Evolutionary conservation across 1,140 invertebrate genomes (phyloP).

Genomic region (Coptotermes formosanus): DNA sequence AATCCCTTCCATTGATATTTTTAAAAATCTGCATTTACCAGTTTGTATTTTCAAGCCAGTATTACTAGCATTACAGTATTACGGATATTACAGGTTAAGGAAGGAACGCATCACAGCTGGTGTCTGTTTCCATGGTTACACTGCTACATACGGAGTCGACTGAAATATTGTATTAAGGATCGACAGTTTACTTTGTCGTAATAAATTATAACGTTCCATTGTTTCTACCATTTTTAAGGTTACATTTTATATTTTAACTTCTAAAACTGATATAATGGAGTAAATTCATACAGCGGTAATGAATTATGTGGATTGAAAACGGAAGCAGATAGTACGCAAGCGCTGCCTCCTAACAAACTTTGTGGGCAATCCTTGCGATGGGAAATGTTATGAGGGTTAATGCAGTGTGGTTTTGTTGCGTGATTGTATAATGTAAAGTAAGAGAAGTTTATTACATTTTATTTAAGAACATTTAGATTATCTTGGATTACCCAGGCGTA

Average conservation of each 20-base stretch:
- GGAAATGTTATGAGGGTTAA: not conserved
- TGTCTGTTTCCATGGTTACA: not conserved
- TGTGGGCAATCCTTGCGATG: not conserved
- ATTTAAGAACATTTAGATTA: not conserved
- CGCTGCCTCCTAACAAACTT: not conserved
- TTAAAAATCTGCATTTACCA: not conserved
- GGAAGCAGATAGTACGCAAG: not conserved
- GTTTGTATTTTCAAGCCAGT: too few species aligned
- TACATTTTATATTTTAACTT: too few species aligned
- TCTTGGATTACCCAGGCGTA: not conserved
- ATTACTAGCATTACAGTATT: too few species aligned
- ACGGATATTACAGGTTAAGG: too few species aligned
- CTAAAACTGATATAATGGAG: too few species aligned
- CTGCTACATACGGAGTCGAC: not conserved
- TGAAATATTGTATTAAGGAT: not conserved
- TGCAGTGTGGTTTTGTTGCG: conserved; percentile 6
- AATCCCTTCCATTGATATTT: not conserved
- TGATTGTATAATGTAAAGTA: not conserved
- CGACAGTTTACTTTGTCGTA: too few species aligned
- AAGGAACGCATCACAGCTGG: too few species aligned
- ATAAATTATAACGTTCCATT: too few species aligned
- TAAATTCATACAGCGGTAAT: too few species aligned
- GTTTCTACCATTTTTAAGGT: too few species aligned
- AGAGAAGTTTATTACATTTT: not conserved
- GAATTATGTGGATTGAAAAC: not conserved